Base-by-base conservation (phyloP, 1,140 invertebrate species). In the Drosophila mojavensis region DNA sequence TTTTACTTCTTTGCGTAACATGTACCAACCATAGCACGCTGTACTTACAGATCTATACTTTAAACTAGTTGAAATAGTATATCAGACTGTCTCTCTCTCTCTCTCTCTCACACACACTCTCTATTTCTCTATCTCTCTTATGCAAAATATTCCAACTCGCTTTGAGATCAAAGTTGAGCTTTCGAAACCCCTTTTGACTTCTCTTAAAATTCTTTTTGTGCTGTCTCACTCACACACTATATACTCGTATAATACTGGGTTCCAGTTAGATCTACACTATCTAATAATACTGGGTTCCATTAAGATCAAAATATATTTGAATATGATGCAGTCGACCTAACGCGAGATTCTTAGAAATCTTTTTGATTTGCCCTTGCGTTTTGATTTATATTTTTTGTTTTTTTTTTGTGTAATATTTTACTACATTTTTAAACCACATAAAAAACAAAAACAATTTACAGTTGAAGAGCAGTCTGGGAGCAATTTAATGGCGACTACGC, bases 381-480 rank as follows among this genome's bases (percentile, higher is more conserved):
- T 50, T 66, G 1, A 1, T n/a, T 4, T n/a, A 36, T 78, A 43
- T 26, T 50, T 58, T 10, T 26, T 24, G 11, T 45, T 33, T 62
- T 15, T 11, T 9, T 48, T 15, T 47, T 6, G 1, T 24, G 41
- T 41, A 4, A 41, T 54, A 43, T 51, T 45, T 56, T 17, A 20
- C 60, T 24, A 26, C 69, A 24, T 24, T 24, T 2, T 24, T 24
- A 70, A 69, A 47, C 5, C 28, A 6, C 28, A 47, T 4, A 15
- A 45, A 45, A 36, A 13, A 10, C 56, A 28, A 65, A 66, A 39
- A 51, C 36, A 84, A 66, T 84, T 90, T 91, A 26, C 82, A 92
- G 91, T 92, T 75, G 91, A 92, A 78, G 91, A 92, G 47, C 91
- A 91, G 56, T 76, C 71, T 53, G 78, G 78, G 26, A 75, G 81